A percentile compares a stretch with the other conserved stretches of the same genome.
These are phyloP conservation scores for Drosophila diplacantha DNA, from an alignment of 2,888 invertebrate genomes.

Conservation along the genomic window DNA sequence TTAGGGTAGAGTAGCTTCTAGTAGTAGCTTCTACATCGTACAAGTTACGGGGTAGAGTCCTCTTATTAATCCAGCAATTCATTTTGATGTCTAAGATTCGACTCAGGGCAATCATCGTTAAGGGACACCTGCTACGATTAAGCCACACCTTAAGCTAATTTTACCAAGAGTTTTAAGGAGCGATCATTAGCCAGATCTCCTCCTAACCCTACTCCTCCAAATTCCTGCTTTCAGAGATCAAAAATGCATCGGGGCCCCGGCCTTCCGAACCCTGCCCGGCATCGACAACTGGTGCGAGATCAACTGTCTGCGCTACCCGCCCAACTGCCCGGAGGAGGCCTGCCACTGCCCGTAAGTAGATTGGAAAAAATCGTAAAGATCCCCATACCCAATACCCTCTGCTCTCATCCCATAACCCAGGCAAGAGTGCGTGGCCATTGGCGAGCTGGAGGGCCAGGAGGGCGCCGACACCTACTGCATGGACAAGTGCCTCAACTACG, in stretches of 20 bases:
- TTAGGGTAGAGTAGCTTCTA: not conserved
- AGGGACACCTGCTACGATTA: no score
- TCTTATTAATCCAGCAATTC: no score
- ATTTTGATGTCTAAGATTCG: no score
- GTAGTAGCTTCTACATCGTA: not conserved
- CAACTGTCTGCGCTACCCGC: conserved; percentile 91
- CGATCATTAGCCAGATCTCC: not conserved
- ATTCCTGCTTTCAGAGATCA: conserved; percentile 81
- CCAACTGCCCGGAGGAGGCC: conserved; percentile 87
- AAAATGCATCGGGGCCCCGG: conserved; percentile 84
- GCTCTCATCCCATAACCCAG: conserved; percentile 77
- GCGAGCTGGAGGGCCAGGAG: conserved; percentile 84
- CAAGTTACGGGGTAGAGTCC: not conserved
- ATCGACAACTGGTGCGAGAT: conserved; percentile 90
- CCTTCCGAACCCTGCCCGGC: conserved; percentile 84
- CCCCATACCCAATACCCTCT: not conserved
- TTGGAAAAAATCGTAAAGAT: no score
- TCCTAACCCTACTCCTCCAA: no score
- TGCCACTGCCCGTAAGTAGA: conserved; percentile 90
- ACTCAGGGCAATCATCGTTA: no score
- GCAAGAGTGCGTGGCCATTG: conserved; percentile 88
- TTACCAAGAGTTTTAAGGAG: no score
- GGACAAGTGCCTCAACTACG: conserved; percentile 90
- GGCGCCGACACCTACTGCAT: conserved; percentile 91
- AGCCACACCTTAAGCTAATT: not conserved